Percentiles rank a stretch among this genome's conserved stretches.
Conservation (phyloP, 2,888 invertebrate genomes). For the Sinodicranocentrus sp. region DNA sequence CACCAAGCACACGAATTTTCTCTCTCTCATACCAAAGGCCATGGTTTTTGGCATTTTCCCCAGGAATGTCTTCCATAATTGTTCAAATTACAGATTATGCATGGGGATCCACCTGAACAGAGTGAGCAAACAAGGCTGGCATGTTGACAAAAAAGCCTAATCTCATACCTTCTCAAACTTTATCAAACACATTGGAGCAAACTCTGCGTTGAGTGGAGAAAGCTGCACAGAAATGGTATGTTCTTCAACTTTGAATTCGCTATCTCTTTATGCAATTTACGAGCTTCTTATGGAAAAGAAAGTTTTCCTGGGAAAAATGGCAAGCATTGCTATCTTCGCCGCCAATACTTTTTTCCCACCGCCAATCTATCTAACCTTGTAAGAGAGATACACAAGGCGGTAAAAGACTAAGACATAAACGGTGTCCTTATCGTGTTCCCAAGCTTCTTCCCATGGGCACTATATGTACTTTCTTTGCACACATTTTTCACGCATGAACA, state of each 20-base stretch:
- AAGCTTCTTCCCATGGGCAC: neutral
- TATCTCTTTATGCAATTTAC: slow-evolving; percentile 66
- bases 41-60: slow-evolving; percentile 59
- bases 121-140: slow-evolving; percentile 61
- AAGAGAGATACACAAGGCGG: neutral
- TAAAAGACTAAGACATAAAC: neutral
- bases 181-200: slow-evolving; percentile 40
- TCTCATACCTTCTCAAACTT: slow-evolving; percentile 61
- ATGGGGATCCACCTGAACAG: slow-evolving; percentile 49
- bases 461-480: slow-evolving; percentile 15
- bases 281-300: slow-evolving; percentile 35
- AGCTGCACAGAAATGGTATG: slow-evolving; percentile 47
- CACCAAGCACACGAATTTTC: neutral
- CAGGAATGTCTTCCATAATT: slow-evolving; percentile 60
- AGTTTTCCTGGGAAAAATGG: neutral
- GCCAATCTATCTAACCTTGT: no score
- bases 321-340: no score
- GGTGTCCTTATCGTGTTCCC: slow-evolving; percentile 5
- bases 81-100: slow-evolving; percentile 67
- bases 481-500: slow-evolving; percentile 56
- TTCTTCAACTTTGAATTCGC: slow-evolving; percentile 59
- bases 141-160: slow-evolving; percentile 66
- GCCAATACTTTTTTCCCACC: no score
- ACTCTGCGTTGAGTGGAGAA: slow-evolving; percentile 33
- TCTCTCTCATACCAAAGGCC: slow-evolving; percentile 11